Base-by-base conservation (phyloP, 1,140 invertebrate genomes). In the Monochamus saltuarius region DNA sequence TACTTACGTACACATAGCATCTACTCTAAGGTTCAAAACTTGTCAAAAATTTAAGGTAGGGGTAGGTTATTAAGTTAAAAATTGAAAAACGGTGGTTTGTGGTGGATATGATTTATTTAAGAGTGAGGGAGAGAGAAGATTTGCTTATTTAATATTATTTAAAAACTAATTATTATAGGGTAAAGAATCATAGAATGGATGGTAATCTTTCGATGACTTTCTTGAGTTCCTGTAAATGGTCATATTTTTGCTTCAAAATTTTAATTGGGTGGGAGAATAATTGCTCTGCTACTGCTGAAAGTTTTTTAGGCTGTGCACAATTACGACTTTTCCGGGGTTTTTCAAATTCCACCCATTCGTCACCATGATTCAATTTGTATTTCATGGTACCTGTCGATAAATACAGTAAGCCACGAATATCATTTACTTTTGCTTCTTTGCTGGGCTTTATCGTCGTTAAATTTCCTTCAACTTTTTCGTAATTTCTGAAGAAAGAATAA, bases 161-260 rank as follows among this genome's bases (percentile, higher is more conserved):
- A n/a, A n/a, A n/a, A n/a, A n/a, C n/a, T n/a, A n/a, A n/a, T n/a
- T n/a, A n/a, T n/a, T n/a, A n/a, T n/a, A n/a, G n/a, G n/a, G 43
- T 16, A 46, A 17, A 13, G 43, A 10, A 14, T 46, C 43, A 46
- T 46, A 46, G 19, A 46, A 46, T n/a, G n/a, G 10, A 14, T 17
- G n/a, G 16, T 46, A 46, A 16, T 46, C 43, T 46, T 46, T n/a
- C n/a, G 10, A 46, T 46, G 10, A 46, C n/a, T 17, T 46, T 46
- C 17, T 46, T 46, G 13, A 46, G 16, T 17, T 46, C 43, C 19
- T 46, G 43, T 14, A 46, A 9, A 17, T 46, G 43, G 11, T 46
- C 43, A 46, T 14, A 46, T 17, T 46, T 17, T n/a, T n/a, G 38
- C 38, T 40, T 40, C 14, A 14, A n/a, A n/a, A 40, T 40, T 40